phyloP scores from a whole-genome alignment of 2,888 invertebrate species.

The Latrodectus elegans region DNA sequence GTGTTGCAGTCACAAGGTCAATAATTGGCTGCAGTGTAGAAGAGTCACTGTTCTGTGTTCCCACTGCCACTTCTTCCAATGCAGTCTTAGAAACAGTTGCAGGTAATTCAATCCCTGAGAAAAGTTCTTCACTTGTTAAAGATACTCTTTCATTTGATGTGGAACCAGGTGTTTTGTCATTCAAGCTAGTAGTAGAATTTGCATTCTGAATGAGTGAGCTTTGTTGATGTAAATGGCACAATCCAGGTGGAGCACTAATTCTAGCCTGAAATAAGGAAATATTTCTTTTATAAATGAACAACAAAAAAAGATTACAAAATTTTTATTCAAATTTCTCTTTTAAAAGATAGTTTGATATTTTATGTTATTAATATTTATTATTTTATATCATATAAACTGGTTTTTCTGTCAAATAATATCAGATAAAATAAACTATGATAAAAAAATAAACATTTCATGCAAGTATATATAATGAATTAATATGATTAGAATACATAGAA shows the following conservation, averaged over 20 bases:
- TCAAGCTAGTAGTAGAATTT: constrained; percentile 46
- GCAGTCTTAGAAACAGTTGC: constrained; percentile 3
- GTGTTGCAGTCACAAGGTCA: not conserved
- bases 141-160: constrained; percentile 7
- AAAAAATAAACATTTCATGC: no score
- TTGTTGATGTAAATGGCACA: constrained; percentile 62
- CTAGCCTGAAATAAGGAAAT: constrained; percentile 49
- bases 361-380: no score
- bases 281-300: no score
- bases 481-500: no score
- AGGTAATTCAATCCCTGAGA: constrained; percentile 2
- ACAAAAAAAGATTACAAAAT: no score
- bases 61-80: not conserved
- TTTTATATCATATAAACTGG: no score
- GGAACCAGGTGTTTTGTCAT: constrained; percentile 8
- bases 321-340: no score
- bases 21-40: not conserved
- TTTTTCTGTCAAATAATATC: no score
- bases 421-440: no score
- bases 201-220: constrained; percentile 13
- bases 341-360: no score
- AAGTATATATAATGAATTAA: no score
- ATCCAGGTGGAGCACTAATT: constrained; percentile 68
- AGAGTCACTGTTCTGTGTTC: not conserved
- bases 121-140: constrained; percentile 48